Conservation (phyloP, 2,888 invertebrate species). For the Caenorhabditis sp. region DNA sequence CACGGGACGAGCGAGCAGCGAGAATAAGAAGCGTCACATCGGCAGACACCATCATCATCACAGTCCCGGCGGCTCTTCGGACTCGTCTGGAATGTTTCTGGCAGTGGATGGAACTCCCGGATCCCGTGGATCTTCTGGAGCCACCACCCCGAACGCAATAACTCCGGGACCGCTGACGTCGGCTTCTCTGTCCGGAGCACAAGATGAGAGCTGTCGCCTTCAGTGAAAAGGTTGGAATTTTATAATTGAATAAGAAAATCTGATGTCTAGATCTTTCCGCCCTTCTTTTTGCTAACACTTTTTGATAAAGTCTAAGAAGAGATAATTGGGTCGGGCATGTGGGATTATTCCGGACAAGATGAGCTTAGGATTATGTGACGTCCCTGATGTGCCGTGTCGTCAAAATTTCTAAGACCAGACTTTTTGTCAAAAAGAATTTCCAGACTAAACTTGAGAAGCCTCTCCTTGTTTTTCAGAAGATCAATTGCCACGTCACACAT, state of each 20-base stretch:
- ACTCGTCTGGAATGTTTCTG: not conserved
- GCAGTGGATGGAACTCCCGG: no score
- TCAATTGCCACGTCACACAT: not conserved
- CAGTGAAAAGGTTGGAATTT: constrained; percentile 35
- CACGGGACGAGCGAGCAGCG: constrained; percentile 32
- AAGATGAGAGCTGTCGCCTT: constrained; percentile 45
- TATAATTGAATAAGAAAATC: no score
- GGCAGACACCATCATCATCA: constrained; percentile 9
- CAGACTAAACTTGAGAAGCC: constrained; percentile 17
- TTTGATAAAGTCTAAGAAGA: constrained; percentile 11
- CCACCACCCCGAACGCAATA: constrained; percentile 6
- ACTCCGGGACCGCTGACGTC: constrained; percentile 17
- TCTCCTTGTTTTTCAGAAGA: constrained; percentile 7
- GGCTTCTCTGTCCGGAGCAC: not conserved
- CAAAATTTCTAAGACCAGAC: constrained; percentile 12
- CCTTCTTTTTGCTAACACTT: no score
- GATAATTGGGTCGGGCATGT: constrained; percentile 19
- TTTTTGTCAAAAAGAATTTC: no score
- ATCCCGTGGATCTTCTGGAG: not conserved
- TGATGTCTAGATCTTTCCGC: no score
- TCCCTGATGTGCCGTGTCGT: constrained; percentile 17
- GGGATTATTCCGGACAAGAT: constrained; percentile 29
- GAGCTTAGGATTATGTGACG: constrained; percentile 34
- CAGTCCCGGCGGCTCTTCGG: not conserved
- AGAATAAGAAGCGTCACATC: constrained; percentile 30